Conservation (phyloP, 53 echinoderm and acorn worm genomes). For the Stichopus horrens region DNA sequence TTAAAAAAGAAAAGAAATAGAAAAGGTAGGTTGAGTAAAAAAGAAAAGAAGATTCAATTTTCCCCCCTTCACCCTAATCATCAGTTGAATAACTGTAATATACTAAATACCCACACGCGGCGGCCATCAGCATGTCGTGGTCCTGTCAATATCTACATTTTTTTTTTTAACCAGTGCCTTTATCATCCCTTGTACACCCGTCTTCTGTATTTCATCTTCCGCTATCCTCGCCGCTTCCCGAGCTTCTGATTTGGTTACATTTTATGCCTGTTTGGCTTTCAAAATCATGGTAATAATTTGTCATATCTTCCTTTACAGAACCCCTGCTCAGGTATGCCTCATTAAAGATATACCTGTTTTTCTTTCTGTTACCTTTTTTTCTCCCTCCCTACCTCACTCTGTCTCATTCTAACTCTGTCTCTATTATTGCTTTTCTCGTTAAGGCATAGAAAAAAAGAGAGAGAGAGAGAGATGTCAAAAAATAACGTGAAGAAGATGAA, state of each 20-base stretch:
- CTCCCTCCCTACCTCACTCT: too few species aligned
- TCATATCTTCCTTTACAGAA: slow-evolving; percentile 18
- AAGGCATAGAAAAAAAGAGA: background rate
- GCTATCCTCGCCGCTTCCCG: slow-evolving; percentile 2
- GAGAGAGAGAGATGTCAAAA: background rate
- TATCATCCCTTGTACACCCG: background rate
- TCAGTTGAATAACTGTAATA: slow-evolving; percentile 33
- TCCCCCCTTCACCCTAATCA: slow-evolving; percentile 1
- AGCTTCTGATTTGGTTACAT: slow-evolving; percentile 33
- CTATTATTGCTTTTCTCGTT: background rate
- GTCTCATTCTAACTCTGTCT: too few species aligned
- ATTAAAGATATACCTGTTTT: slow-evolving; percentile 34
- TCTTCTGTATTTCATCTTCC: slow-evolving; percentile 23
- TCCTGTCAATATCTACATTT: slow-evolving; percentile 4
- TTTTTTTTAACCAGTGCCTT: background rate
- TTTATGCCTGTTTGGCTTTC: slow-evolving; percentile 38
- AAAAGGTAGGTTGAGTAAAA: background rate
- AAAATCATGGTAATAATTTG: slow-evolving; percentile 36
- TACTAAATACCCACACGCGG: slow-evolving; percentile 40
- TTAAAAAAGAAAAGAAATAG: too few species aligned
- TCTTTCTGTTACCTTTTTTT: background rate
- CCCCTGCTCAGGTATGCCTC: slow-evolving; percentile 27
- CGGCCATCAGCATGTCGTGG: slow-evolving; percentile 19
- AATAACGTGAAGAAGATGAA: background rate
- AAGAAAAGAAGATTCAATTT: slow-evolving; percentile 29